Evolutionary conservation across 2,113 vertebrate genomes (phyloP).

Genomic region (Cyprichromis sp.): DNA sequence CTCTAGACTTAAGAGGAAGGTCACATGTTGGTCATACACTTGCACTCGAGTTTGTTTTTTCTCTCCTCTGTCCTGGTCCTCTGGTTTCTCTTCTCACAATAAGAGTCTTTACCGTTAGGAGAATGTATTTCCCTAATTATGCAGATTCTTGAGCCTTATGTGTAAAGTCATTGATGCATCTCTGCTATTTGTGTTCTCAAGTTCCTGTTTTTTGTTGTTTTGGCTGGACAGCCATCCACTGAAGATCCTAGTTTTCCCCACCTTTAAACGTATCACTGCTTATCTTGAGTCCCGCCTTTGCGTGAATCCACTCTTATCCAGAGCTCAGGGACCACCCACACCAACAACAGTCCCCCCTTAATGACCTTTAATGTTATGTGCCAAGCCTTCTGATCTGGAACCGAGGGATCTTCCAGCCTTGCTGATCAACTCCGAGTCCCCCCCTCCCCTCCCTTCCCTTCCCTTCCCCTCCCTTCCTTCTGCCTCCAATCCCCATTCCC

Average conservation of each 20-base stretch:
- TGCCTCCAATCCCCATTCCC: too few relatives aligned
- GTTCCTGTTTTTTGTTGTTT: background rate
- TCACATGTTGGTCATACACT: conserved; percentile 65
- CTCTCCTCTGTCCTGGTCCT: background rate
- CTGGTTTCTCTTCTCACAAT: background rate
- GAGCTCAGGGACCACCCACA: conserved; percentile 35
- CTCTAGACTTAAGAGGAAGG: conserved; percentile 53
- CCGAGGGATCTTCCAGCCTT: too few relatives aligned
- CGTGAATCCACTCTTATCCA: background rate
- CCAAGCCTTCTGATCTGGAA: too few relatives aligned
- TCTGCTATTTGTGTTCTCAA: background rate
- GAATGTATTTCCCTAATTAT: background rate
- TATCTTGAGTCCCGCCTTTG: background rate
- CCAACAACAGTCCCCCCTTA: too few relatives aligned
- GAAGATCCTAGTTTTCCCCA: background rate
- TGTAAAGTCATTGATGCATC: background rate
- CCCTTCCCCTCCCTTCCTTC: too few relatives aligned
- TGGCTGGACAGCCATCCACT: background rate
- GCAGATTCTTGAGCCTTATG: background rate
- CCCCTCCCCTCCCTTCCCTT: too few relatives aligned
- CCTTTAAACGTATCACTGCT: background rate
- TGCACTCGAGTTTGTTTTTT: conserved; percentile 1
- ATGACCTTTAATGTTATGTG: too few relatives aligned
- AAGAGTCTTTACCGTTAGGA: background rate
- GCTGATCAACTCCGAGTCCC: too few relatives aligned